Base-by-base conservation (phyloP, 2,113 vertebrate genomes). In the Dolichallabes microphthalmus region DNA sequence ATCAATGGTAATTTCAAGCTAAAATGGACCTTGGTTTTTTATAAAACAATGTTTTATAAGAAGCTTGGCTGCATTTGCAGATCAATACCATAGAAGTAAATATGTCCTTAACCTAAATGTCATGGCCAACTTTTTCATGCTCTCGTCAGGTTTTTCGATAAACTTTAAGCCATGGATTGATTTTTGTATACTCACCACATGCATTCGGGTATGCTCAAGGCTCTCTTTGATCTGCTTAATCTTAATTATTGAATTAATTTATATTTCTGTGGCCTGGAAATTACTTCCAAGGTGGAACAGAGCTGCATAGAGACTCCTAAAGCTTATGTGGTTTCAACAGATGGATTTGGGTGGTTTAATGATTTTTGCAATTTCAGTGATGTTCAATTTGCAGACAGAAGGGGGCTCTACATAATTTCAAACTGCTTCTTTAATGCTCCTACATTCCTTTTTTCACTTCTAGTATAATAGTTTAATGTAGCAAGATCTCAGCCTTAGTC, bases 101-200 rank as follows among this genome's bases (percentile, higher is more conserved):
- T n/a, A 81, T 50, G 25, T 64, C 45, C 80, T 25, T 69, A 68
- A 69, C 15, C 63, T 69, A 55, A 68, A 82, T 58, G 64, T 32
- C 80, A 68, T 22, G 63, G 50, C 80, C 50, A 55, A 45, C 3
- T 69, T 25, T 55, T 55, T 53, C 32, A 69, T 20, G 25, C 63
- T 69, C 50, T 68, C 9, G 53, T 25, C 3, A 27, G 53, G 45
- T 52, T 52, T 75, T 25, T 61, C 60, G 9, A 75, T 19, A 77
- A 78, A 17, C 8, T 32, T 12, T 78, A 57, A 30, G 50, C n/a
- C n/a, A 30, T 10, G 14, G 52, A 55, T 77, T 77, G 32, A 63
- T 61, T 80, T 60, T 80, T 27, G 11, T 1, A 39, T 6, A 7
- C 60, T n/a, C n/a, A 27, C 35, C 13, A 14, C 57, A 27, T 77